Evolutionary conservation across 2,113 vertebrate genomes (phyloP).

Genomic region (Dipodomys merriami): DNA sequence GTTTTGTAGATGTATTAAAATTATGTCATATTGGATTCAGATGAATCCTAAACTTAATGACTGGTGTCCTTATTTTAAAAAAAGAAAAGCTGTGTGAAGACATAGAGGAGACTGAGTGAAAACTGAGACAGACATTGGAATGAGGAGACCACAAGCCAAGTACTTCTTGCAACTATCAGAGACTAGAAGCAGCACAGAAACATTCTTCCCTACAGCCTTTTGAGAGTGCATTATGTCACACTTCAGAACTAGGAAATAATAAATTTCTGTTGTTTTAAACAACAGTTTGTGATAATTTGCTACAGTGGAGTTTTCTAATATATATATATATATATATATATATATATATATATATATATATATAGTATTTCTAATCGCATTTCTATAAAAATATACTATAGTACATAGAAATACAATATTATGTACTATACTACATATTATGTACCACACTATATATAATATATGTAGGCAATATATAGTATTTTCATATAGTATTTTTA

Average conservation of each 20-base stretch:
- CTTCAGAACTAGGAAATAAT: conserved; percentile 11
- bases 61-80: not conserved
- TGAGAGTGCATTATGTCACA: not conserved
- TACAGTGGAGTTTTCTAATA: not conserved
- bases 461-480: no score
- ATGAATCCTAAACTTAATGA: not conserved
- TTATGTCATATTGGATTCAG: not conserved
- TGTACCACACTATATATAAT: no score
- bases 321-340: no score
- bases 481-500: not conserved
- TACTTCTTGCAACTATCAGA: not conserved
- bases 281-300: not conserved
- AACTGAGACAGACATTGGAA: not conserved
- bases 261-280: not conserved
- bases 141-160: not conserved
- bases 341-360: no score
- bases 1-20: not conserved
- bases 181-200: not conserved
- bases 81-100: not conserved
- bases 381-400: no score
- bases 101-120: not conserved
- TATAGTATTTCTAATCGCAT: no score
- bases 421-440: no score
- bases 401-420: no score
- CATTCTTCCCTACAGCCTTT: not conserved